phyloP scores from a whole-genome alignment of 2,113 vertebrate species.

The Mus spicilegus region DNA sequence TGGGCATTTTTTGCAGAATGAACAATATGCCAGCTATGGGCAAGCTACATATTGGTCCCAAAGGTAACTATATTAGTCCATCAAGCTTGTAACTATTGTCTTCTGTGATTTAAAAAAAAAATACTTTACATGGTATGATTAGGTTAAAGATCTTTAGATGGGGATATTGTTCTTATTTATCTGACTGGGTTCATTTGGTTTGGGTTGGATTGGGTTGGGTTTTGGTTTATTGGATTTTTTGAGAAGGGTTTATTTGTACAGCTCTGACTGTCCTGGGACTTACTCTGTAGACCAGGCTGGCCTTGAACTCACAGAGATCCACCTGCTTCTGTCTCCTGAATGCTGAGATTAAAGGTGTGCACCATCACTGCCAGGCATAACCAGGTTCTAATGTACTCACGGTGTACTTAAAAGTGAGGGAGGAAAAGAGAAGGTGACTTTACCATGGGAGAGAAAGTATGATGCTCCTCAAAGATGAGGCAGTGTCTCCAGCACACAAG shows the following conservation, averaged over 20 bases:
- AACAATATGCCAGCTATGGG: background rate
- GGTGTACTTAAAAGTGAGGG: background rate
- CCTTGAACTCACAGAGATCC: background rate
- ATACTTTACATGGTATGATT: background rate
- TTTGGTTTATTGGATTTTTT: background rate
- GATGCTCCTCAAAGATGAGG: background rate
- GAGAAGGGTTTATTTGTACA: background rate
- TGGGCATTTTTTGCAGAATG: slow-evolving; percentile 9
- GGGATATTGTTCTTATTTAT: background rate
- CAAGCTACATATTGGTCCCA: background rate
- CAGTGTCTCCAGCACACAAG: background rate
- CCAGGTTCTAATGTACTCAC: background rate
- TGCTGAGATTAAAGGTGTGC: background rate
- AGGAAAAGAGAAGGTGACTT: background rate
- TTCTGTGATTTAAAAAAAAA: background rate
- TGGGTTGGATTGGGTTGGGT: background rate
- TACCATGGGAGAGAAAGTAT: background rate
- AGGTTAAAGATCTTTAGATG: background rate
- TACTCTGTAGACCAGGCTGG: background rate
- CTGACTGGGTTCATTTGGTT: background rate
- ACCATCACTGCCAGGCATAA: background rate
- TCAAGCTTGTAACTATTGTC: slow-evolving; percentile 14
- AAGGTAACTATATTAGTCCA: background rate
- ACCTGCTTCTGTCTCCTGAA: background rate
- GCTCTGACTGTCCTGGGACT: background rate